Evolutionary conservation across 1,140 invertebrate genomes (phyloP), one percentile per base, ranked within the genome.

Genomic region (Triops cancriformis): DNA sequence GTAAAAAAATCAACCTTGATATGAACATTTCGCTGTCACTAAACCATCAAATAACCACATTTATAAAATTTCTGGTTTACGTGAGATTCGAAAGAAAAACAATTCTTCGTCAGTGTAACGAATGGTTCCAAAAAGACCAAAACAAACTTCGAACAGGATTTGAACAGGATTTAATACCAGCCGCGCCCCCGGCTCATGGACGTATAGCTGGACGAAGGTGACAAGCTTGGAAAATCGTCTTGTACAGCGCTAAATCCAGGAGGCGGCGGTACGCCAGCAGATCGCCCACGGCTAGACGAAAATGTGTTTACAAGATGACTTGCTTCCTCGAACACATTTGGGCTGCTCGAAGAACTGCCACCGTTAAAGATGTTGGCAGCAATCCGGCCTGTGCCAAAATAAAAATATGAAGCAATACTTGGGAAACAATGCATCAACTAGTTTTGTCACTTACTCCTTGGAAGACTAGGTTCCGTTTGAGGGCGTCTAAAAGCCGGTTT

Each of bases 221-320:
- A 64, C 51, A 64, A 18, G 51, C 51, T 64, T 64, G 51, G 51
- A 64, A 64, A 64, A 18, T 64, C 45, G 45, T 51, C 51, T n/a
- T n/a, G 23, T 64, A 23, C 6, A 64, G 51, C 9, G 31, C 7
- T 37, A 64, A 64, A 64, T 0, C 10, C 51, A 64, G 51, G 51
- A n/a, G 51, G 14, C 14, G 51, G 51, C 10, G 18, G 2, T 6
- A 64, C 2, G 18, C 14, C 23, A 23, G n/a, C 51, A 23, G 7
- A n/a, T 18, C 51, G 51, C 1, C 51, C 51, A 64, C 51, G 51
- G 10, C 51, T 14, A 18, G 2, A 37, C 2, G 31, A 23, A 64
- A 64, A 64, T 64, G 0, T 10, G 14, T n/a, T 23, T 14, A 18
- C 51, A 12, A 64, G 6, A 18, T 64, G 51, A 64, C 7, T 37